Percentiles rank a stretch among this genome's conserved stretches.
phyloP scores from a whole-genome alignment of 2,113 vertebrate genomes.

The Rhineura floridana region DNA sequence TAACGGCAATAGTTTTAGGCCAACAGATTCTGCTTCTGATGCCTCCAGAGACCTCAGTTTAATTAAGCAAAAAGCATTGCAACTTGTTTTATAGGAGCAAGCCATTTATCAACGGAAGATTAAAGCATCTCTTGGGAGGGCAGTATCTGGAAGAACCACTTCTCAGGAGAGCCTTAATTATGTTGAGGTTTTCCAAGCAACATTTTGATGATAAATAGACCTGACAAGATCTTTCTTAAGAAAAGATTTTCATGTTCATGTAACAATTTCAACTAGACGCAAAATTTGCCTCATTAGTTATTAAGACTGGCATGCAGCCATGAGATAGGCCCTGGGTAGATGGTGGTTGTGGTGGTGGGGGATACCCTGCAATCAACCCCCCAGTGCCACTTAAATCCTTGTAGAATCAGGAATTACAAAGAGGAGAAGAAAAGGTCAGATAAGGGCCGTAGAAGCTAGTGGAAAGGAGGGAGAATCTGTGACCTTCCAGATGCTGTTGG shows the following conservation, averaged over 20 bases:
- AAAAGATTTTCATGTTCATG: neutral
- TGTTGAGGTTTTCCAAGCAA: neutral
- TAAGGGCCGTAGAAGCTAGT: neutral
- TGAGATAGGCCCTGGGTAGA: neutral
- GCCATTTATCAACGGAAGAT: neutral
- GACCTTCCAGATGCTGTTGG: no score
- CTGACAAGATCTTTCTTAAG: neutral
- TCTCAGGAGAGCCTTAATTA: no score
- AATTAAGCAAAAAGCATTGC: neutral
- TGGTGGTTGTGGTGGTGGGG: no score
- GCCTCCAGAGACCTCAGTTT: neutral
- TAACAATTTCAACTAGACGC: neutral
- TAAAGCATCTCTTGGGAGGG: neutral
- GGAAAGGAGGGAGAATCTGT: neutral
- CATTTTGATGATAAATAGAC: neutral
- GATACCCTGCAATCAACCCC: neutral
- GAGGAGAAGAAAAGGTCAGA: neutral
- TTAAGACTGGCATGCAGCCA: neutral
- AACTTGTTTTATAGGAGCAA: neutral
- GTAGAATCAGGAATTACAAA: neutral
- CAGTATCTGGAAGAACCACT: neutral
- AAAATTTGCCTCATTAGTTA: neutral
- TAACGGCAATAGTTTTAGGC: neutral
- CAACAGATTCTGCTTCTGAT: neutral
- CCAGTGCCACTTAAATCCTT: neutral